Evolutionary conservation across 2,113 vertebrate species (phyloP).

Genomic region (Recurvirostra avosetta): DNA sequence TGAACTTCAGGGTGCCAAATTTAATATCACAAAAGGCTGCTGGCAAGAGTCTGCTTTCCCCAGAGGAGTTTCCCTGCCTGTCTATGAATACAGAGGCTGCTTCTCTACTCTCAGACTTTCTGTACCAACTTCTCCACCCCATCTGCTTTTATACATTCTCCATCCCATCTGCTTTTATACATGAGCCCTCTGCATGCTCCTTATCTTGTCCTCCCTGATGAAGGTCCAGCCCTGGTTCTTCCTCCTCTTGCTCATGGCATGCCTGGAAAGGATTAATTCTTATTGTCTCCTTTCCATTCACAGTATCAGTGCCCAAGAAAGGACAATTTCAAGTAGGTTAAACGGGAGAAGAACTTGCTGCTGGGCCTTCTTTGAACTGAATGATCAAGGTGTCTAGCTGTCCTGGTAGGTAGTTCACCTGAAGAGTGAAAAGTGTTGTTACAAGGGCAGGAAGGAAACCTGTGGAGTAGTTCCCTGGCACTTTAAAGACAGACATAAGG

Average conservation of each 20-base stretch:
- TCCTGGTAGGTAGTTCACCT: neutral
- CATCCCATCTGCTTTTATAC: neutral
- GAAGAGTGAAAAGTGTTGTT: neutral
- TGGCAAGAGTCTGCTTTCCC: neutral
- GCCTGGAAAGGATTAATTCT: neutral
- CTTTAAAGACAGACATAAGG: neutral
- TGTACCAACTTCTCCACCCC: neutral
- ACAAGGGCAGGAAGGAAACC: neutral
- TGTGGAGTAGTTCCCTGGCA: neutral
- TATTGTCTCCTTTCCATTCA: neutral
- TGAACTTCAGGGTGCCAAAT: neutral
- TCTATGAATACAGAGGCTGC: neutral
- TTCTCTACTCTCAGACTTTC: neutral
- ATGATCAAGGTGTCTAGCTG: neutral
- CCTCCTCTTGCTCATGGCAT: neutral
- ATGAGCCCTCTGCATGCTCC: neutral
- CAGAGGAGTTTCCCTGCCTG: neutral
- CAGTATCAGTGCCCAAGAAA: neutral
- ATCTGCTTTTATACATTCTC: neutral
- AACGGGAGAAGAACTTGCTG: neutral
- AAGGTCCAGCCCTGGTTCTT: neutral
- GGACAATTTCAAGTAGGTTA: neutral
- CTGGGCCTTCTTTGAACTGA: neutral
- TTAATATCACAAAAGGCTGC: neutral
- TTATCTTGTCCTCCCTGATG: neutral